Evolutionary conservation across 2,113 vertebrate species (phyloP).

Genomic region (Anolis sagrei): DNA sequence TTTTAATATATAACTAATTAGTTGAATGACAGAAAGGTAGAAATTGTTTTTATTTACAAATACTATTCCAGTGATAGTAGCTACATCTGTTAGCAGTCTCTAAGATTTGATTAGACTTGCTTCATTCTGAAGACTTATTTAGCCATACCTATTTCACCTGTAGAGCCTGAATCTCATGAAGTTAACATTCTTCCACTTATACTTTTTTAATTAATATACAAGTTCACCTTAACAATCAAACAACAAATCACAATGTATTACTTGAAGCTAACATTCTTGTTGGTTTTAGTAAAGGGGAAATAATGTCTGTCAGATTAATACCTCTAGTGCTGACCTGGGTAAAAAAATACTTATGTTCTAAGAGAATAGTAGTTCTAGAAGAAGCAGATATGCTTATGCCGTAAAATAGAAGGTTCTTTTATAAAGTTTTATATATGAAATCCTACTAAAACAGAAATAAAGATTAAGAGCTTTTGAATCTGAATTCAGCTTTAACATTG

Average conservation of each 20-base stretch:
- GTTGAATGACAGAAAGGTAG: neutral
- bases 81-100: neutral
- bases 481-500: neutral
- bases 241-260: no score
- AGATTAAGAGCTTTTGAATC: no score
- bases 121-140: neutral
- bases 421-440: neutral
- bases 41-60: neutral
- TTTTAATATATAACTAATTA: no score
- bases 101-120: neutral
- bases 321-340: neutral
- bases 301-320: neutral
- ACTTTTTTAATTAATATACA: no score
- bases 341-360: neutral
- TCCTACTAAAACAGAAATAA: neutral
- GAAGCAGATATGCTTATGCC: neutral
- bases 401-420: neutral
- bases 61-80: neutral
- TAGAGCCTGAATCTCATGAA: neutral
- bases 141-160: neutral
- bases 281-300: neutral
- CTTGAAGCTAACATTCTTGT: neutral
- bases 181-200: neutral
- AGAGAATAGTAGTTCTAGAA: neutral
- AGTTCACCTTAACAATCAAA: no score